Conservation (phyloP, 2,888 invertebrate genomes). For the Standfussiana lucernea region DNA sequence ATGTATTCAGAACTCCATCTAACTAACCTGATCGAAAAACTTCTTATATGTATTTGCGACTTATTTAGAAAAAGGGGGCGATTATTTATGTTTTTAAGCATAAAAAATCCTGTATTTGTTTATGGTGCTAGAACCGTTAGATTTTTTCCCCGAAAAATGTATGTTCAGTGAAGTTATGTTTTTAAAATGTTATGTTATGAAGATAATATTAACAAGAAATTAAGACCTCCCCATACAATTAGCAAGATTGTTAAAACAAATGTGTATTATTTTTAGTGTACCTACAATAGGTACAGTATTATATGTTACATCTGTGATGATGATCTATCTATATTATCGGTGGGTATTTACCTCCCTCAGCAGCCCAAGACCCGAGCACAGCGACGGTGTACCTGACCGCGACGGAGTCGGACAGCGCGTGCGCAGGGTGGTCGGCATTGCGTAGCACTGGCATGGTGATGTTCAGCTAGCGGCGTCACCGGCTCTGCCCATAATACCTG, state of each 20-base stretch:
- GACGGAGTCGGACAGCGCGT: slow-evolving; percentile 79
- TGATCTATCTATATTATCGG: background rate
- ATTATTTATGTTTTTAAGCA: background rate
- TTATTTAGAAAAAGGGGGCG: background rate
- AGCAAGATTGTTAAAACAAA: background rate
- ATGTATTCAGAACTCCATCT: background rate
- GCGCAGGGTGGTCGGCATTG: slow-evolving; percentile 84
- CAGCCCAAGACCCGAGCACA: slow-evolving; percentile 85
- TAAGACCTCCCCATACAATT: background rate
- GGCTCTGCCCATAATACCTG: slow-evolving; percentile 79
- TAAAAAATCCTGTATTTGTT: background rate
- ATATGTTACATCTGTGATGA: background rate
- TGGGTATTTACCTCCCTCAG: slow-evolving; percentile 81
- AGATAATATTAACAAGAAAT: background rate
- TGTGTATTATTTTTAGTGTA: background rate
- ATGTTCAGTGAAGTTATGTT: too few species aligned
- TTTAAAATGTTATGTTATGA: background rate
- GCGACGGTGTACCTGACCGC: slow-evolving; percentile 83
- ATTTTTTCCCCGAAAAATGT: background rate
- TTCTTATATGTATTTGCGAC: too few species aligned
- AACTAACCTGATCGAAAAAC: background rate
- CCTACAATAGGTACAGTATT: background rate
- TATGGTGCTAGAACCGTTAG: too few species aligned
- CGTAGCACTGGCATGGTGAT: slow-evolving; percentile 83
- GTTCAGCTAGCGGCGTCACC: slow-evolving; percentile 71